phyloP scores from a whole-genome alignment of 2,888 invertebrate genomes.

The Onchidella celtica region DNA sequence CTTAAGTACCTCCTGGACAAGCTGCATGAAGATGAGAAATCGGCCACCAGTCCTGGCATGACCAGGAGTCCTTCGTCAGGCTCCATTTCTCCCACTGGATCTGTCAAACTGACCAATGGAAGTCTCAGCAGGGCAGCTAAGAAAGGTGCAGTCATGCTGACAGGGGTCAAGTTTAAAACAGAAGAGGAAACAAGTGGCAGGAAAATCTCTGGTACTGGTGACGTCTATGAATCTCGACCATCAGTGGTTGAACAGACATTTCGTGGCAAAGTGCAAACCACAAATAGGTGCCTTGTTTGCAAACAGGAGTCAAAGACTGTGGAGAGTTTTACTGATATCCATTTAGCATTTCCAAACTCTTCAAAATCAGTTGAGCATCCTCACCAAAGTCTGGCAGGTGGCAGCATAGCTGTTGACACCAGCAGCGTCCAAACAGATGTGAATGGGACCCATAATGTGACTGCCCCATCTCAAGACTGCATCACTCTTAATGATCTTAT shows the following conservation, averaged over 20 bases:
- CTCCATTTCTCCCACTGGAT: slow-evolving; percentile 26
- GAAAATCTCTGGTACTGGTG: background rate
- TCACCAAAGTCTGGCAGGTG: slow-evolving; percentile 52
- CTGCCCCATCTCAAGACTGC: background rate
- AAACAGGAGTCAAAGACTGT: slow-evolving; percentile 86
- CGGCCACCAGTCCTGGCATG: background rate
- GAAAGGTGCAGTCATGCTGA: slow-evolving; percentile 37
- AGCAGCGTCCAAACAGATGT: slow-evolving; percentile 4
- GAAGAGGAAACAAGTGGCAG: slow-evolving; percentile 24
- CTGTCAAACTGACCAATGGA: slow-evolving; percentile 4
- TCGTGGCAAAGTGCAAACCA: slow-evolving; percentile 88
- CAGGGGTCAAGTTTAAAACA: slow-evolving; percentile 42
- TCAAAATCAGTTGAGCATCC: slow-evolving; percentile 50
- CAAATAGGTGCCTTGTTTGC: slow-evolving; percentile 88
- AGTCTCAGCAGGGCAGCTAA: slow-evolving; percentile 22
- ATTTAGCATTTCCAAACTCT: slow-evolving; percentile 78
- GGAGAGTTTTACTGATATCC: slow-evolving; percentile 90
- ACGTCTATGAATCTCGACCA: background rate
- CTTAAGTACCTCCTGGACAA: slow-evolving; percentile 85
- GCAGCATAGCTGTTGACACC: slow-evolving; percentile 21
- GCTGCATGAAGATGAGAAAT: slow-evolving; percentile 87
- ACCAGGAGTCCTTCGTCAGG: background rate
- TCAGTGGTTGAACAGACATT: slow-evolving; percentile 87
- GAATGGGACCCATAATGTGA: background rate
- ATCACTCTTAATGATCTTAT: slow-evolving; percentile 87